Evolutionary conservation across 2,797 vertebrate genomes (phyloP), one percentile per base, ranked within the genome.

Genomic region (Phalanger gymnotis): DNA sequence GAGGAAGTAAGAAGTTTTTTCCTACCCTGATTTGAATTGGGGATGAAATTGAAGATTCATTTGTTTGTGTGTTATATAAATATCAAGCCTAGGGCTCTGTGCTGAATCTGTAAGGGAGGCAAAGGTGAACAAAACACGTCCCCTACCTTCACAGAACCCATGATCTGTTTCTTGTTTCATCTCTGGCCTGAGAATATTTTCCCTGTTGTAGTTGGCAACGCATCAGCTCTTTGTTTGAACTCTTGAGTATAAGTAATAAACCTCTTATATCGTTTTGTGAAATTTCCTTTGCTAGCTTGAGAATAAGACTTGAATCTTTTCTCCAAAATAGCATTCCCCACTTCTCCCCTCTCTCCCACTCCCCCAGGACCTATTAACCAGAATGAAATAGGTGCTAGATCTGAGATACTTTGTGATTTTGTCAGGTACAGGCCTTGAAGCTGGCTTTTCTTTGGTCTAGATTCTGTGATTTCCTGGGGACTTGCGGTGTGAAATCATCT

Each of bases 41-140:
- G 13, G 61, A 73, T 73, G 61, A 73, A 40, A 87, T 51, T 87
- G 40, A 25, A 25, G 73, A 87, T 87, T 51, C 73, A 16, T 87
- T 87, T 87, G 73, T 87, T 87, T 40, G 4, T 87, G 40, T 87
- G 22, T 51, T 87, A 0, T 87, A 87, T 19, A 87, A 87, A 51
- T 25, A 51, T 87, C 40, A 27, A 51, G 73, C 1, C 0, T 0
- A 56, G 54, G 19, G 53, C 40, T 87, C 27, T 56, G 57, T 19
- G 25, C 56, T 12, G 2, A 92, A 91, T 91, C 81, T 54, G 2
- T 92, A 12, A 5, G 16, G 22, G 54, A 19, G 31, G 54, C 55
- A 56, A 92, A 92, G 55, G 51, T 53, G 30, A 94, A 56, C 90
- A 92, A 55, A 90, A 95, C 34, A n/a, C 10, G 53, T 92, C 53